Evolutionary conservation across 2,797 vertebrate genomes (phyloP).

Genomic region (Argya squamiceps): DNA sequence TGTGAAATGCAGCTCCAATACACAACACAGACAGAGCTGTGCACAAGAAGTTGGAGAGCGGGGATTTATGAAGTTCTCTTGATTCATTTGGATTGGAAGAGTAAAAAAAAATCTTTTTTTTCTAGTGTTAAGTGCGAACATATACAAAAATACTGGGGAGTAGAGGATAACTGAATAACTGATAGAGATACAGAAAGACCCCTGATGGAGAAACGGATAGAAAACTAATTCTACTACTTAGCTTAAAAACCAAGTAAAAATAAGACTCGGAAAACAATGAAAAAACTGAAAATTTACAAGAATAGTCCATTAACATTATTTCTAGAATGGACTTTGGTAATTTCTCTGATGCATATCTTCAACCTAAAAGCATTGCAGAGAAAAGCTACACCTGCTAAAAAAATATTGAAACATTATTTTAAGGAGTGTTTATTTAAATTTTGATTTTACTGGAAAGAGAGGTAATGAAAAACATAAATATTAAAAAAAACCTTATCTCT

Average conservation of each 20-base stretch:
- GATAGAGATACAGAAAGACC: background rate
- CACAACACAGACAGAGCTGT: background rate
- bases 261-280: background rate
- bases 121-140: background rate
- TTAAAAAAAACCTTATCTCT: accelerated
- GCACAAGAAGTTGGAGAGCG: background rate
- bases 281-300: background rate
- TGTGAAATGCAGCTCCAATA: background rate
- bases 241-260: background rate
- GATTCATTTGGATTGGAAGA: background rate
- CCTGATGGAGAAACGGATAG: background rate
- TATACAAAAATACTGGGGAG: background rate
- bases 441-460: background rate
- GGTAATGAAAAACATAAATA: background rate
- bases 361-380: background rate
- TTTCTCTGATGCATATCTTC: background rate
- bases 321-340: background rate
- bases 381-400: background rate
- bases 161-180: background rate
- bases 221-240: background rate
- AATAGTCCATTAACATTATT: background rate
- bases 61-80: background rate
- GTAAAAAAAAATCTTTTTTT: background rate
- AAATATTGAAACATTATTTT: background rate
- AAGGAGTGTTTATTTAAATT: background rate